Evolutionary conservation across 2,797 vertebrate species (phyloP).

Genomic region (Xyrichtys novacula): DNA sequence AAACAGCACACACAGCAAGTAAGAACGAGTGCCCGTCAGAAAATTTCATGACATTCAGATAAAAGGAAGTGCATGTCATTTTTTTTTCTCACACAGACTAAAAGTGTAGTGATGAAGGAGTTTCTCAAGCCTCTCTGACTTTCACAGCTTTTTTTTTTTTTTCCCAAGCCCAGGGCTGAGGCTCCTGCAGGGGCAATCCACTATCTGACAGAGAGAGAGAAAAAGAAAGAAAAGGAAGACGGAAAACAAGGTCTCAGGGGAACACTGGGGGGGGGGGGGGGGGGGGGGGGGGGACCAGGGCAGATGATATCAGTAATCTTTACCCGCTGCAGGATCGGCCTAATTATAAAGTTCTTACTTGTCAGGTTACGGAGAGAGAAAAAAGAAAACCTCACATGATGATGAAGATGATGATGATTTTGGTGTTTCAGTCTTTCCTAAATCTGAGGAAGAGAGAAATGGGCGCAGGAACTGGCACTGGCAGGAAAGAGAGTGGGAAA

Average conservation of each 20-base stretch:
- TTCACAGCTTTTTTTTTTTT: conserved; percentile 59
- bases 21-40: conserved; percentile 36
- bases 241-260: conserved; percentile 55
- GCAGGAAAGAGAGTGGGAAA: conserved; percentile 20
- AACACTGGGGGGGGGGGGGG: conserved; percentile 38
- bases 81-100: conserved; percentile 57
- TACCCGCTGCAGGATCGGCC: conserved; percentile 48
- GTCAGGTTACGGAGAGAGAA: conserved; percentile 19
- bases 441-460: conserved; percentile 29
- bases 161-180: conserved; percentile 64
- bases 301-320: conserved; percentile 68
- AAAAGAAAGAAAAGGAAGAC: conserved; percentile 44
- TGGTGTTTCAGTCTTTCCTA: conserved; percentile 40
- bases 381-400: conserved; percentile 27
- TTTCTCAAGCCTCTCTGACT: conserved; percentile 68
- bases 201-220: conserved; percentile 60
- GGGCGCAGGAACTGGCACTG: conserved; percentile 32
- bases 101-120: conserved; percentile 63
- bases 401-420: conserved; percentile 1
- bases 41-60: conserved; percentile 63
- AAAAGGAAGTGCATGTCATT: conserved; percentile 70
- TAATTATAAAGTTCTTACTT: conserved; percentile 56
- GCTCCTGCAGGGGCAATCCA: conserved; percentile 61
- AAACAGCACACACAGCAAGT: conserved; percentile 7
- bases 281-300: conserved; percentile 34